Percentiles rank a stretch among this genome's conserved stretches.
These are phyloP conservation scores for Solenopsis invicta DNA, from an alignment of 1,140 invertebrate genomes.

Conservation along the genomic window DNA sequence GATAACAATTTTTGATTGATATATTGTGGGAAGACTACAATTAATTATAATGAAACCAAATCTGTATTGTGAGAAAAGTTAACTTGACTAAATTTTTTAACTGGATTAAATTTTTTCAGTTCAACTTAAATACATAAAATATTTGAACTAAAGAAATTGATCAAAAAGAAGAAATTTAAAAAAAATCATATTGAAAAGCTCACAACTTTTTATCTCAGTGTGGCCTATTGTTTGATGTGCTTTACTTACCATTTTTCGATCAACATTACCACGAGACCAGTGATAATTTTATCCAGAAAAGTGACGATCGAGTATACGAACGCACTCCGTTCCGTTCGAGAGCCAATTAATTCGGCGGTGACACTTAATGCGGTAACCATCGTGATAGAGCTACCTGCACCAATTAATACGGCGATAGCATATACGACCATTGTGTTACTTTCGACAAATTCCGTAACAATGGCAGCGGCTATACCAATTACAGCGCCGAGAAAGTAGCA, in stretches of 20 bases:
- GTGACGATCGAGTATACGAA: slow-evolving; percentile 98
- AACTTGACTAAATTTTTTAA: too few relatives aligned
- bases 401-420: slow-evolving; percentile 85
- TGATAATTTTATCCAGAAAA: slow-evolving; percentile 97
- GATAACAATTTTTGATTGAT: neutral
- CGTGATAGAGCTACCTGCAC: slow-evolving; percentile 95
- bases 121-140: too few relatives aligned
- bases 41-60: neutral
- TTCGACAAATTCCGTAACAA: slow-evolving; percentile 80
- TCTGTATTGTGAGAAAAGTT: too few relatives aligned
- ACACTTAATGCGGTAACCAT: slow-evolving; percentile 96
- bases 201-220: too few relatives aligned
- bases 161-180: too few relatives aligned
- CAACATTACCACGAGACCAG: slow-evolving; percentile 94
- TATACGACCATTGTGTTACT: slow-evolving; percentile 80
- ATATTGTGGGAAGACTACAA: neutral
- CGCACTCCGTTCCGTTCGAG: slow-evolving; percentile 95
- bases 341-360: slow-evolving; percentile 96
- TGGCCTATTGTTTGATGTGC: too few relatives aligned
- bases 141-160: too few relatives aligned
- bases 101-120: too few relatives aligned
- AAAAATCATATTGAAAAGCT: too few relatives aligned
- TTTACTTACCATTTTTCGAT: slow-evolving; percentile 93
- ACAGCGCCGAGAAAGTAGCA: slow-evolving; percentile 83
- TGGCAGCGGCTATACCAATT: slow-evolving; percentile 81